Percentiles rank a stretch among this genome's conserved stretches.
Evolutionary conservation across 2,797 vertebrate species (phyloP).

Genomic region (Gallinago stenura): DNA sequence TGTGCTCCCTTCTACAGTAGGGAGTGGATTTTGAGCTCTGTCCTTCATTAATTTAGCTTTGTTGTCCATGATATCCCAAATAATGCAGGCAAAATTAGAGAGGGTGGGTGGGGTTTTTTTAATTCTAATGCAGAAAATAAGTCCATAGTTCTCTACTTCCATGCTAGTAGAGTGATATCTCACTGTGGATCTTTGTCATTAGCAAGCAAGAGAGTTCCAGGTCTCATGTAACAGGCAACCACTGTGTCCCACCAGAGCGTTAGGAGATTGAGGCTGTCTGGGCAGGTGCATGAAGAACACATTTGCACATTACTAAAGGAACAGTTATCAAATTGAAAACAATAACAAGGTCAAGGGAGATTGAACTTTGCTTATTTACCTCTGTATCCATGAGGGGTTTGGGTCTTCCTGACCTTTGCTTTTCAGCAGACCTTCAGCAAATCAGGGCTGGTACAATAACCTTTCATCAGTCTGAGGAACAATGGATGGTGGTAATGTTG

Average conservation of each 20-base stretch:
- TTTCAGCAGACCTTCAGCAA: conserved; percentile 12
- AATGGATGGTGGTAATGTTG: neutral
- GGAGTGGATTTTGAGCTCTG: neutral
- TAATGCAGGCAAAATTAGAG: neutral
- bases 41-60: neutral
- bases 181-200: neutral
- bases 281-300: neutral
- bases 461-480: neutral
- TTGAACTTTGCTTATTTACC: neutral
- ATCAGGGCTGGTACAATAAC: neutral
- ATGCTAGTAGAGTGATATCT: neutral
- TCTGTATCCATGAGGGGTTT: neutral
- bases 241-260: neutral
- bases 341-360: conserved; percentile 1
- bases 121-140: neutral
- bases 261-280: neutral
- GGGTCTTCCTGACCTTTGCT: conserved; percentile 7
- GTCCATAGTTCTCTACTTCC: neutral
- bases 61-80: neutral
- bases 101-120: neutral
- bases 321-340: neutral
- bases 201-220: neutral
- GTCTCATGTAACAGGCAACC: neutral
- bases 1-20: neutral
- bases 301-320: neutral